These are phyloP conservation scores for Nephrotoma guestfalica DNA, from an alignment of 2,888 invertebrate species.

Conservation along the genomic window DNA sequence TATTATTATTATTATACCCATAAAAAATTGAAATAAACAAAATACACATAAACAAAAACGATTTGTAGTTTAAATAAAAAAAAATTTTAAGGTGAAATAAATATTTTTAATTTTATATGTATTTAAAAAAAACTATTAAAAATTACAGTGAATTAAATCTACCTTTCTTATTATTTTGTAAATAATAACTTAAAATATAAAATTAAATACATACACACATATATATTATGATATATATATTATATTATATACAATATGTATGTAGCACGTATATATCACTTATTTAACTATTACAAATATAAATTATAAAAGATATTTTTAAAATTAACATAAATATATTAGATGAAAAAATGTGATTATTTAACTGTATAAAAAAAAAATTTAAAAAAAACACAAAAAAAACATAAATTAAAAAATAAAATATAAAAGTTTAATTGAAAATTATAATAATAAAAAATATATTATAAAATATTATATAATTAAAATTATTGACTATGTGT, in stretches of 20 bases:
- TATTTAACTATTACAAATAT: background rate
- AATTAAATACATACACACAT: background rate
- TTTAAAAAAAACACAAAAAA: background rate
- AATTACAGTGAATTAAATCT: background rate
- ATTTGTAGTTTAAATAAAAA: background rate
- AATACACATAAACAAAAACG: background rate
- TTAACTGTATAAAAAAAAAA: constrained; percentile 1
- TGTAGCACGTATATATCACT: background rate
- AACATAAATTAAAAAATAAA: background rate
- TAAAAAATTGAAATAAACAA: background rate
- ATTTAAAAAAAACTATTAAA: background rate
- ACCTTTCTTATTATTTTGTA: background rate
- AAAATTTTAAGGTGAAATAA: background rate
- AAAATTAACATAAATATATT: background rate
- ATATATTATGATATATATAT: background rate
- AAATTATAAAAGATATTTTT: background rate
- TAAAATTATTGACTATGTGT: background rate
- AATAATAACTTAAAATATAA: background rate
- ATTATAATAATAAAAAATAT: background rate
- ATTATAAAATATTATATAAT: background rate
- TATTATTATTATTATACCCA: background rate
- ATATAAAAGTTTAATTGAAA: background rate
- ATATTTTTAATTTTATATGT: background rate
- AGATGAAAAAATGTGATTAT: constrained; percentile 2
- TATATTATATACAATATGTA: too few relatives aligned